These are phyloP conservation scores for Hippopotamyrus pictus DNA, from an alignment of 2,797 vertebrate species.

Conservation along the genomic window DNA sequence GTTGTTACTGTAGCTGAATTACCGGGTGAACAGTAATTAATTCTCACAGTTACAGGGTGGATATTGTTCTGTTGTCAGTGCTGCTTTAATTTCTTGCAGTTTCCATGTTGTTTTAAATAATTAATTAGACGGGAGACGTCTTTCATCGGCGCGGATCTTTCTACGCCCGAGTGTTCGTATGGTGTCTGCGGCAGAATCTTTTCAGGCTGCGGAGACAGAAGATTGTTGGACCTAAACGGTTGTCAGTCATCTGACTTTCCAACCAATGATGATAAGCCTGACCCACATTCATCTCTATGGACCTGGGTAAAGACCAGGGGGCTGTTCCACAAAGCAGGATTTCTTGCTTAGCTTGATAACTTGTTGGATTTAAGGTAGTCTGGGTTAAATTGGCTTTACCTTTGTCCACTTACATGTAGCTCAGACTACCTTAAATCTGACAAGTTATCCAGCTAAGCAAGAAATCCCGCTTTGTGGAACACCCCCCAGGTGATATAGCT, in stretches of 20 bases:
- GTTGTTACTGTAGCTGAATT: neutral
- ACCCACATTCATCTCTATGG: neutral
- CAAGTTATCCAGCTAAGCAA: no score
- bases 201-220: neutral
- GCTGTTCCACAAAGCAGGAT: no score
- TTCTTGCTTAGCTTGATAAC: no score
- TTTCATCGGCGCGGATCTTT: neutral
- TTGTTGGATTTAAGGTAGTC: no score
- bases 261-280: neutral
- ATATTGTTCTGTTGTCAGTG: neutral
- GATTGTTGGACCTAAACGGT: neutral
- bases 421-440: no score
- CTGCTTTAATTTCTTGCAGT: neutral
- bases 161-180: neutral
- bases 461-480: no score
- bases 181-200: neutral
- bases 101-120: constrained; percentile 1
- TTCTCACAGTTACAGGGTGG: neutral
- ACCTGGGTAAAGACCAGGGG: neutral
- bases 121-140: neutral
- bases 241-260: neutral
- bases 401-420: no score
- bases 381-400: no score
- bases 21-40: neutral
- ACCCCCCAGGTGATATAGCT: neutral